These are phyloP conservation scores for Zaprionus bogoriensis DNA, from an alignment of 2,888 invertebrate genomes.

Conservation along the genomic window DNA sequence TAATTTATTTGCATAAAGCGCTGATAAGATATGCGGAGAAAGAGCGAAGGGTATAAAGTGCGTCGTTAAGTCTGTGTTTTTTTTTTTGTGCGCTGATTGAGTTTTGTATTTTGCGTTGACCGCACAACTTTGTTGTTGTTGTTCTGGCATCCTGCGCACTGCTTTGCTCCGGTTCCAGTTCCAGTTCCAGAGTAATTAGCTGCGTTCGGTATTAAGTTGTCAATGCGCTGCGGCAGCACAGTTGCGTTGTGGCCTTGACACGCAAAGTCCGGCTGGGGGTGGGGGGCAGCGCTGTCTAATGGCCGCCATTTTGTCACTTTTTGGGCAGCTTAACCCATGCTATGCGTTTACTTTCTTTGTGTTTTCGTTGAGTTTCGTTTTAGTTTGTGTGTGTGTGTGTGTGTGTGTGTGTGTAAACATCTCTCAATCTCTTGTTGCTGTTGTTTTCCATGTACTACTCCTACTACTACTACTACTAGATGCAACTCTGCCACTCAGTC, in stretches of 20 bases:
- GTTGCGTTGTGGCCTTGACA: constrained; percentile 48
- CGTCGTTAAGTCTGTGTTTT: neutral
- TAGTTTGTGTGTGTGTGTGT: constrained; percentile 15
- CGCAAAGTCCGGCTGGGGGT: constrained; percentile 31
- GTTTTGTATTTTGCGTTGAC: constrained; percentile 28
- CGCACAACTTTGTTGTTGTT: constrained; percentile 9
- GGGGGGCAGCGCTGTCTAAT: constrained; percentile 26
- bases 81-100: constrained; percentile 46
- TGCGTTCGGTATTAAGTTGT: constrained; percentile 58
- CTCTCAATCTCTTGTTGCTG: constrained; percentile 27
- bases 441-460: constrained; percentile 22
- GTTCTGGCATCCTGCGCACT: constrained; percentile 10
- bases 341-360: constrained; percentile 22
- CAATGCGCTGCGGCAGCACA: constrained; percentile 30
- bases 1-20: neutral
- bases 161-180: neutral
- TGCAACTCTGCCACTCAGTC: constrained; percentile 59
- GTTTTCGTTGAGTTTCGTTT: constrained; percentile 5
- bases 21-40: neutral
- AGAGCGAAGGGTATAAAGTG: constrained; percentile 7
- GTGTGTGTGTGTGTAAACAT: constrained; percentile 8
- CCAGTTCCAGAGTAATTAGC: constrained; percentile 64
- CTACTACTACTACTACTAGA: constrained; percentile 35
- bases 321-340: neutral
- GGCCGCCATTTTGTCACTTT: constrained; percentile 30